Evolutionary conservation across 2,113 vertebrate genomes (phyloP).

Genomic region (Brachyhypopomus gauderio): DNA sequence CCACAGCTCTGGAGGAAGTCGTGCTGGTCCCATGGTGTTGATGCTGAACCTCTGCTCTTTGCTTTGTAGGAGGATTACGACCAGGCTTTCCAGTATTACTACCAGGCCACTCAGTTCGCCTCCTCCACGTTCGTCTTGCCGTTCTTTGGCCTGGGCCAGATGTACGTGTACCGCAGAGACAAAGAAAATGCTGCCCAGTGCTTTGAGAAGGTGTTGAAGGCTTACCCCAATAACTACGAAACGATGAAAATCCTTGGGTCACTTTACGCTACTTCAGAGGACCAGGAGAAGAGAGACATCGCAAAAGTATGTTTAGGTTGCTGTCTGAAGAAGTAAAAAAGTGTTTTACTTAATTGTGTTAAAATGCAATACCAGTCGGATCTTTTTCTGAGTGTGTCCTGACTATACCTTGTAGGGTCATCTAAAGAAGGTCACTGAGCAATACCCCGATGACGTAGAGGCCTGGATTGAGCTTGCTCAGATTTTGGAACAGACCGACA

Average conservation of each 20-base stretch:
- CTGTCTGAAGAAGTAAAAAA: neutral
- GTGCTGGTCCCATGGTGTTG: neutral
- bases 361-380: neutral
- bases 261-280: constrained; percentile 94
- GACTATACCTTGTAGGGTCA: constrained; percentile 80
- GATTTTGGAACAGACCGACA: constrained; percentile 97
- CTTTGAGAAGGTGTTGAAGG: constrained; percentile 98
- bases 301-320: constrained; percentile 81
- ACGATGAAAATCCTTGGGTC: constrained; percentile 99
- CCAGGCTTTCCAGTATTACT: constrained; percentile 99
- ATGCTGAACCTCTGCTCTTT: constrained; percentile 1
- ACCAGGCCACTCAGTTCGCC: constrained; percentile 98
- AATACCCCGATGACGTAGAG: constrained; percentile 97
- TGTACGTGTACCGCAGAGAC: constrained; percentile 98
- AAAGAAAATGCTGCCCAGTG: constrained; percentile 98
- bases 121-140: constrained; percentile 96
- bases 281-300: constrained; percentile 96
- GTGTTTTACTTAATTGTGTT: neutral
- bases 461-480: constrained; percentile 98
- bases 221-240: constrained; percentile 98
- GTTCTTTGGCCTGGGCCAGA: constrained; percentile 97
- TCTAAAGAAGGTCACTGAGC: constrained; percentile 97
- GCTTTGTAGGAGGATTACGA: constrained; percentile 91
- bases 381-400: neutral
- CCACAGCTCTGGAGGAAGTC: neutral